A percentile compares a stretch with the other conserved stretches of the same genome.
Evolutionary conservation across 2,888 invertebrate genomes (phyloP).

Genomic region (Stenchaetothrips biformis): DNA sequence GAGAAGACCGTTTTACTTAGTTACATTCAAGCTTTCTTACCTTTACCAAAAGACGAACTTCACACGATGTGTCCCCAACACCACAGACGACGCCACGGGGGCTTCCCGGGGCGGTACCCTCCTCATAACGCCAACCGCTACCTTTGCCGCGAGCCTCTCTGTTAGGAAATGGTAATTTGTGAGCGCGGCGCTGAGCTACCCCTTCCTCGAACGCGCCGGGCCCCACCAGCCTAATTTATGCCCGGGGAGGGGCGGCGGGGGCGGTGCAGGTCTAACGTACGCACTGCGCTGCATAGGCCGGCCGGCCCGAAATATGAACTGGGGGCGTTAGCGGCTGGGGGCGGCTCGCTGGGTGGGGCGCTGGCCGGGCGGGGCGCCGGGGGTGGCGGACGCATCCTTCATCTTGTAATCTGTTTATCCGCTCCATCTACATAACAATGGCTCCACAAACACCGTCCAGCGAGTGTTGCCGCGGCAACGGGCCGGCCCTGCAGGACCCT

Average conservation of each 20-base stretch:
- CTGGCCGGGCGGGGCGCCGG: neutral
- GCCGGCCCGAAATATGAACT: conserved; percentile 21
- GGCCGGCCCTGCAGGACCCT: neutral
- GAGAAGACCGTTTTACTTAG: too few relatives aligned
- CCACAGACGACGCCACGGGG: too few relatives aligned
- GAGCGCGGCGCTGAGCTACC: neutral
- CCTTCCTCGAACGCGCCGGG: neutral
- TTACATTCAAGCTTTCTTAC: too few relatives aligned
- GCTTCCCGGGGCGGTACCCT: too few relatives aligned
- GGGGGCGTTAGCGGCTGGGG: conserved; percentile 3
- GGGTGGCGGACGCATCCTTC: conserved; percentile 16
- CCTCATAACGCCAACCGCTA: too few relatives aligned
- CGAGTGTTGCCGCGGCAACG: neutral
- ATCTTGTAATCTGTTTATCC: conserved; percentile 25
- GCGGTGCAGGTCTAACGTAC: neutral
- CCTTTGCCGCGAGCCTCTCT: neutral
- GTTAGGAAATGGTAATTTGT: conserved; percentile 23
- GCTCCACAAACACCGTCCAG: conserved; percentile 18
- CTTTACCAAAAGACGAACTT: too few relatives aligned
- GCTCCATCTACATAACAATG: conserved; percentile 24
- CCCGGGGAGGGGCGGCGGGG: neutral
- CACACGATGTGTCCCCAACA: too few relatives aligned
- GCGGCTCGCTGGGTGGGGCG: neutral
- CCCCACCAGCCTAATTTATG: conserved; percentile 4
- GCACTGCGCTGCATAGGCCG: conserved; percentile 16